These are phyloP conservation scores for Bergia puertoricense DNA, from an alignment of 92 coral and sea anemone species.

Conservation along the genomic window DNA sequence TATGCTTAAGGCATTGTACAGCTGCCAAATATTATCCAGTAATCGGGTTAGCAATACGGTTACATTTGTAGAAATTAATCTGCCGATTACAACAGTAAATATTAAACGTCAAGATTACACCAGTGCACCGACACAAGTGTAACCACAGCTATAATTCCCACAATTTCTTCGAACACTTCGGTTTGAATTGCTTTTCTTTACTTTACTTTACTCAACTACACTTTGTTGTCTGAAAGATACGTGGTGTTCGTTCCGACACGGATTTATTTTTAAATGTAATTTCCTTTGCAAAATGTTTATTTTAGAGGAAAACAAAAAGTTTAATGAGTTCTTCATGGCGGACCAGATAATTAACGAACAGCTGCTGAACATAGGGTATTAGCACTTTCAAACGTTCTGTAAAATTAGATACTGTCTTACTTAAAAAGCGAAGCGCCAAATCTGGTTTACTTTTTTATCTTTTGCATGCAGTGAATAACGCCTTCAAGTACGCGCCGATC, in stretches of 20 bases:
- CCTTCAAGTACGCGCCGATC: neutral
- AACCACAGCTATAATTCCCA: neutral
- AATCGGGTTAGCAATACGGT: neutral
- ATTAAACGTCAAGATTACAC: neutral
- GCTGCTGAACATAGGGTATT: neutral
- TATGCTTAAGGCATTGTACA: neutral
- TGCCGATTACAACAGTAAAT: conserved; percentile 11
- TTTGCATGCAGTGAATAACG: neutral
- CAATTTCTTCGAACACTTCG: neutral
- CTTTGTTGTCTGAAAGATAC: neutral
- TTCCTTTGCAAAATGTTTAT: neutral
- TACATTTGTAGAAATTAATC: neutral
- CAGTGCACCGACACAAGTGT: neutral
- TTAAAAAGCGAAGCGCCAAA: neutral
- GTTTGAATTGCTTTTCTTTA: neutral
- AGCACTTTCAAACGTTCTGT: neutral
- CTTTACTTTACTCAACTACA: neutral
- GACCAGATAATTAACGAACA: neutral
- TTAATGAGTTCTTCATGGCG: neutral
- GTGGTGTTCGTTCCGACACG: neutral
- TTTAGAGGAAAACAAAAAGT: neutral
- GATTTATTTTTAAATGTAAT: neutral
- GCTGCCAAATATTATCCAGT: neutral
- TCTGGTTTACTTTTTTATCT: neutral
- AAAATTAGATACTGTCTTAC: too few relatives aligned